Percentiles rank a stretch among this genome's conserved stretches.
Conservation (phyloP, 2,797 vertebrate genomes). For the Dermochelys coriacea region DNA sequence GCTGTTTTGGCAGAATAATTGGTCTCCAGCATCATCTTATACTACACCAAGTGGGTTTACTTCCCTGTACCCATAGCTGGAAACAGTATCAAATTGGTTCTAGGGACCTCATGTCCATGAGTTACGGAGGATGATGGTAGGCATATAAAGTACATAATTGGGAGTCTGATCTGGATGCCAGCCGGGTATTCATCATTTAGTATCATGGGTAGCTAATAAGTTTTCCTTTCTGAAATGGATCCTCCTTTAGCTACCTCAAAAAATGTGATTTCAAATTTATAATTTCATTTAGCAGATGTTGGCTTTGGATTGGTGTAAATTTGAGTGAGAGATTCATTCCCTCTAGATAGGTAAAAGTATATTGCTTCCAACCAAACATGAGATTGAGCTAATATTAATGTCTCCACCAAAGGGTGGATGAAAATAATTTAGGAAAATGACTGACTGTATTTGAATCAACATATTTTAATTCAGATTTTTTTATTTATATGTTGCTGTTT, state of each 20-base stretch:
- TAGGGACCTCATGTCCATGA: not conserved
- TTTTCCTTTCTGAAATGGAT: not conserved
- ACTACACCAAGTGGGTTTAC: not conserved
- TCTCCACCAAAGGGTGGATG: fast-evolving
- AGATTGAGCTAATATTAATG: not conserved
- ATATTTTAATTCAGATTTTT: too few species aligned
- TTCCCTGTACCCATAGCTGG: not conserved
- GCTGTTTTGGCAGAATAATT: not conserved
- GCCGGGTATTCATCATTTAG: fast-evolving
- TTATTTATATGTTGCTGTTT: too few species aligned
- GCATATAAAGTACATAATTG: not conserved
- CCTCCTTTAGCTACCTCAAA: not conserved
- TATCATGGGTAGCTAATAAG: not conserved
- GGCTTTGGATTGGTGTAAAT: not conserved
- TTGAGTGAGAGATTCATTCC: not conserved
- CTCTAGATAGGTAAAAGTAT: not conserved
- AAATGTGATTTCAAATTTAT: not conserved
- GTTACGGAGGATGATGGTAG: not conserved
- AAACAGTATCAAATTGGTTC: not conserved
- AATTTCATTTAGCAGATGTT: not conserved
- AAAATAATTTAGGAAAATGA: not conserved
- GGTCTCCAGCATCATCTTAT: not conserved
- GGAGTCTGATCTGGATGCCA: not conserved
- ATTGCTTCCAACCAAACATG: not conserved
- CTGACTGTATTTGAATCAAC: not conserved